A percentile compares a stretch with the other conserved stretches of the same genome.
Evolutionary conservation across 2,113 vertebrate genomes (phyloP).

Genomic region (Prunella himalayana): DNA sequence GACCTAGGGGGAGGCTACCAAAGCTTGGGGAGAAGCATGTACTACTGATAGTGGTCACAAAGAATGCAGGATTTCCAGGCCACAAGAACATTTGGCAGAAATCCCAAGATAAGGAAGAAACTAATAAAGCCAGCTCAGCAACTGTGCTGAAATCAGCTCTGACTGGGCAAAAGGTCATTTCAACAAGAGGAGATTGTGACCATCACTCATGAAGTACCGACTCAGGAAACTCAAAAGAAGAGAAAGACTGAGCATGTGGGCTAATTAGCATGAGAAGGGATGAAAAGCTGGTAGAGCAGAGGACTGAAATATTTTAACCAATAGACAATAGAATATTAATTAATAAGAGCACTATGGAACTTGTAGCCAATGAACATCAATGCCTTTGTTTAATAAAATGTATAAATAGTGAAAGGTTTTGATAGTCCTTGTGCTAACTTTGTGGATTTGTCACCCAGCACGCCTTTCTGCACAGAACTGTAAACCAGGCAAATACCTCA

Average conservation of each 20-base stretch:
- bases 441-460: not conserved
- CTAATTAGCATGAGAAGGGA: not conserved
- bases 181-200: accelerated
- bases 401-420: not conserved
- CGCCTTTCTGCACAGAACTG: not conserved
- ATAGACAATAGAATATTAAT: not conserved
- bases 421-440: not conserved
- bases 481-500: not conserved
- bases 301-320: not conserved
- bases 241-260: not conserved
- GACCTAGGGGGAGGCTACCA: not conserved
- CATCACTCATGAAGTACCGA: not conserved
- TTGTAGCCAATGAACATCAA: not conserved
- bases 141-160: not conserved
- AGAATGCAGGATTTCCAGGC: not conserved
- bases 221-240: not conserved
- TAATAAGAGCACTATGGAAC: not conserved
- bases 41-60: not conserved
- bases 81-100: not conserved
- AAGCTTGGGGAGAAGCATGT: not conserved
- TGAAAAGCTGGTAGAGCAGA: not conserved
- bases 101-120: not conserved
- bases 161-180: not conserved
- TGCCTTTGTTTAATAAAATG: not conserved
- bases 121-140: not conserved